Base-by-base conservation (phyloP, 2,113 vertebrate genomes). In the Numida meleagris region DNA sequence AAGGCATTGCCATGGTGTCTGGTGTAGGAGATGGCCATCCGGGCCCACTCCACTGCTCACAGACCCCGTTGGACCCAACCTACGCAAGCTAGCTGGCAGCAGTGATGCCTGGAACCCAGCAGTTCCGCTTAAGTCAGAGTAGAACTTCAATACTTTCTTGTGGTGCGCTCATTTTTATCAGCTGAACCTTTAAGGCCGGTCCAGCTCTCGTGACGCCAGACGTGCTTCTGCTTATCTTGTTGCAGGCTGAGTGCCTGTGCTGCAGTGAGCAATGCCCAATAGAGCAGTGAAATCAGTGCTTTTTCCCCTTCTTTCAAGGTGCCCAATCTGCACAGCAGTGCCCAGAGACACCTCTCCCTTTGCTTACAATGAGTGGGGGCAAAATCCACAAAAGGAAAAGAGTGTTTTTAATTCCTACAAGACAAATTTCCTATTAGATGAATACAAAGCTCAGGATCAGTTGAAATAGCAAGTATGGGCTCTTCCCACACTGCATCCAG, bases 191-290 rank as follows among this genome's bases (percentile, higher is more conserved):
- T 82, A 24, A 85, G 36, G 62, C 76, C 42, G 9, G 14, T 51
- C 72, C 83, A 85, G 77, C 42, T 93, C 87, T 93, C 59, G 51
- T 16, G 74, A 36, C 33, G 62, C 81, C 89, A 96, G 81, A 63
- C 82, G 62, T 66, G 57, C 21, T 36, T 81, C 77, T 67, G 50
- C 29, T 66, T 59, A 45, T 80, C 90, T 77, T 68, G 72, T 63
- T n/a, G 15, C 63, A 68, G 71, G 73, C 67, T 84, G 62, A 42
- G 58, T 61, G 68, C 77, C 92, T 90, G 61, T 55, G 12, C 18
- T 48, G 72, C 79, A 57, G 73, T 14, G 77, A 66, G 48, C 6
- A 50, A 79, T 57, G 34, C 45, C 36, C 50, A 25, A 20, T 15
- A 77, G 16, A 45, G 48, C 71, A 40, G 8, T 27, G 59, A 68